Evolutionary conservation across 2,113 vertebrate species (phyloP).

Genomic region (Cheilinus undulatus): DNA sequence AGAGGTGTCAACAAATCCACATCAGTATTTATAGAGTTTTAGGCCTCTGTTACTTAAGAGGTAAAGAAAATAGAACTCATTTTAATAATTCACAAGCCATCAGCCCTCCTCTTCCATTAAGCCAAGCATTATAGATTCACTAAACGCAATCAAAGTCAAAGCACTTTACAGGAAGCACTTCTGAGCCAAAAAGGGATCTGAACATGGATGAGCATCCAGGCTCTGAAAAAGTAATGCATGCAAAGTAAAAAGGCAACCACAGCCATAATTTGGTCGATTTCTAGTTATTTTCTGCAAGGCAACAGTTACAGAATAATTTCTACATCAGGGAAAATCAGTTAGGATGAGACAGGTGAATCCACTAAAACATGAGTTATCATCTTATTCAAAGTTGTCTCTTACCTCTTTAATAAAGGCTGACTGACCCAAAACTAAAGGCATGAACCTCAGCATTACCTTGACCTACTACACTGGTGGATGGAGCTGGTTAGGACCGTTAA

Average conservation of each 20-base stretch:
- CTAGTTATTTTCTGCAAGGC: neutral
- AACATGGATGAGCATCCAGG: slow-evolving; percentile 50
- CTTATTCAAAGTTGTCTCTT: neutral
- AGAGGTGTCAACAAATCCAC: slow-evolving; percentile 15
- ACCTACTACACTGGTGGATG: neutral
- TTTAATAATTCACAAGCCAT: slow-evolving; percentile 60
- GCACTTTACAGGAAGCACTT: slow-evolving; percentile 72
- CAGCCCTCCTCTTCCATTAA: slow-evolving; percentile 54
- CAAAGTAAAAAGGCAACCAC: slow-evolving; percentile 5
- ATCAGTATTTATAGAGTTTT: neutral
- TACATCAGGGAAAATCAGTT: too few species aligned
- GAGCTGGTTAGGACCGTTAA: neutral
- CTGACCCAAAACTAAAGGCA: neutral
- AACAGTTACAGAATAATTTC: neutral
- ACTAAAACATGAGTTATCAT: neutral
- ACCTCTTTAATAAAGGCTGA: neutral
- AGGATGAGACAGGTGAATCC: too few species aligned
- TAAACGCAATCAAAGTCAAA: slow-evolving; percentile 59
- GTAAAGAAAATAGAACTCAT: slow-evolving; percentile 12
- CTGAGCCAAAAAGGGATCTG: slow-evolving; percentile 69
- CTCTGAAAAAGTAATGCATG: slow-evolving; percentile 59
- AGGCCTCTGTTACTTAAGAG: slow-evolving; percentile 9
- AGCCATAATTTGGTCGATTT: slow-evolving; percentile 6
- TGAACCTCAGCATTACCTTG: neutral
- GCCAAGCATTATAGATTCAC: slow-evolving; percentile 14